These are phyloP conservation scores for Glyphotaelius pellucidus DNA, from an alignment of 2,888 invertebrate genomes.

Conservation along the genomic window DNA sequence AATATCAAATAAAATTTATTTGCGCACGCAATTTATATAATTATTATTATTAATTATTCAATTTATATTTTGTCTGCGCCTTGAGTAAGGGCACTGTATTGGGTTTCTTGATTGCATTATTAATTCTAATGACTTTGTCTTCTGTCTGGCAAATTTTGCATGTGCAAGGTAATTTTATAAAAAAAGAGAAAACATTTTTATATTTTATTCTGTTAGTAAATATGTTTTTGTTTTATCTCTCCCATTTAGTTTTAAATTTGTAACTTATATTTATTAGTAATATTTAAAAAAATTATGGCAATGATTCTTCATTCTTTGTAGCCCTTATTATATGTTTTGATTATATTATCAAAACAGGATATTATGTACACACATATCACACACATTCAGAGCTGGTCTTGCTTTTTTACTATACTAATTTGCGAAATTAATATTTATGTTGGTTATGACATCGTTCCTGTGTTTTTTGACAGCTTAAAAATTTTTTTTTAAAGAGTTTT, in stretches of 20 bases:
- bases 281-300: background rate
- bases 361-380: background rate
- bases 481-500: too few species aligned
- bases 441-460: too few species aligned
- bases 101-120: background rate
- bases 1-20: too few species aligned
- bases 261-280: background rate
- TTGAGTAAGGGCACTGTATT: background rate
- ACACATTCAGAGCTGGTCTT: background rate
- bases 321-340: background rate
- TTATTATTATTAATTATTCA: too few species aligned
- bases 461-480: too few species aligned
- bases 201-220: background rate
- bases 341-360: background rate
- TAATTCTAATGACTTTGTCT: background rate
- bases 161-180: background rate
- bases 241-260: background rate
- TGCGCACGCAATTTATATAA: too few species aligned
- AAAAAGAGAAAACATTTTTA: background rate
- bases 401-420: background rate
- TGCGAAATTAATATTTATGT: background rate
- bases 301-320: background rate
- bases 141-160: background rate
- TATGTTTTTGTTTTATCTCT: background rate
- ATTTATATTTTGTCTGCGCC: too few species aligned